These are phyloP conservation scores for Vespertilio murinus DNA, from an alignment of 2,797 vertebrate genomes.

Conservation along the genomic window DNA sequence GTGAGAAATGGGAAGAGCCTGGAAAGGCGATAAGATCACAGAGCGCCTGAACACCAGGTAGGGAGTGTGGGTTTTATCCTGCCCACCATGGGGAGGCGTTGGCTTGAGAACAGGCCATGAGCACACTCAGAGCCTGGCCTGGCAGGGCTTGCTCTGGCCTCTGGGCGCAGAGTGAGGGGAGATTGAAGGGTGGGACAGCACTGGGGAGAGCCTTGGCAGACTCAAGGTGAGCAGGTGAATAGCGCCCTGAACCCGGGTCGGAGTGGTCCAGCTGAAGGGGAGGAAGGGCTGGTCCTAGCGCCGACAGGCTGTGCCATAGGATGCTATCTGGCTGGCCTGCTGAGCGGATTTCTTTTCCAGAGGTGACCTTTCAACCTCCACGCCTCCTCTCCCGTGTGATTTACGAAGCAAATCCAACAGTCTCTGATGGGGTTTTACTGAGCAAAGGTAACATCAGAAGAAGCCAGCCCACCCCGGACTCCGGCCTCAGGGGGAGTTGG, in stretches of 20 bases:
- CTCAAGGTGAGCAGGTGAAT: not conserved
- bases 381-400: not conserved
- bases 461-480: not conserved
- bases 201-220: not conserved
- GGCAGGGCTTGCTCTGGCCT: not conserved
- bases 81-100: accelerated
- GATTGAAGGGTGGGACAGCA: not conserved
- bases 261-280: not conserved
- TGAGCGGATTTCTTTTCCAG: not conserved
- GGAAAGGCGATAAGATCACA: not conserved
- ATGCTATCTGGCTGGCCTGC: not conserved
- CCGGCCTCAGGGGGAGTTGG: not conserved
- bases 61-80: not conserved
- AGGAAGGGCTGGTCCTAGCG: not conserved
- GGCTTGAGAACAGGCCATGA: not conserved
- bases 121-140: not conserved
- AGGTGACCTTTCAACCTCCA: not conserved
- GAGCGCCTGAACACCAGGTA: not conserved
- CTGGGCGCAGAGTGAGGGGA: not conserved
- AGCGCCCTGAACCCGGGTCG: not conserved
- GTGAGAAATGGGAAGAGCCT: not conserved
- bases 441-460: not conserved
- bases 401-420: not conserved
- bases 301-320: not conserved
- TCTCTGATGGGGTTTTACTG: constrained; percentile 28